Evolutionary conservation across 2,888 invertebrate species (phyloP), one percentile per base, ranked within the genome.

Genomic region (Dicyrtoma fusca): DNA sequence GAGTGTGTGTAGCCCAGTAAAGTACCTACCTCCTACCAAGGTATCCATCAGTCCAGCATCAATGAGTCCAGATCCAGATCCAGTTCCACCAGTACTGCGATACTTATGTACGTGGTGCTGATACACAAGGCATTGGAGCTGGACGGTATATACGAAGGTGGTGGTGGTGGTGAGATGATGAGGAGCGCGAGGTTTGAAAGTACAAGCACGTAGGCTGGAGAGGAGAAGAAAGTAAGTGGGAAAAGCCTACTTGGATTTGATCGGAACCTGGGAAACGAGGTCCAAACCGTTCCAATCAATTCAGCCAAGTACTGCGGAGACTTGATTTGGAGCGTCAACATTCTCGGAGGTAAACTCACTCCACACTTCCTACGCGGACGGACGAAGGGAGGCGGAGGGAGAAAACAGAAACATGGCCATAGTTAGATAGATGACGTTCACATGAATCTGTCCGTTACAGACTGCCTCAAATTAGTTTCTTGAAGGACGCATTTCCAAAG

Each of bases 401-500:
- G 53, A 63, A 63, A 23, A 23, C 23, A n/a, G 63, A 19, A 49
- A 17, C n/a, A 49, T 14, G 34, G 44, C 6, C 8, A 44, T 62
- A 61, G 34, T 5, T 6, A 34, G 34, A 26, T 34, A 42, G 61
- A 42, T 17, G 17, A 23, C 34, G 14, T 34, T 26, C 25, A 11
- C 34, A 17, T 19, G 53, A 25, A 53, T 66, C 66, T 65, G 42
- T 42, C 34, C 53, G 25, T 14, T 66, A 53, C 55, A 53, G 42
- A 19, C 34, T n/a, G 26, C 49, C 25, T 65, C 66, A 53, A 55
- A 66, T 66, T 66, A 66, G 66, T 53, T 66, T 66, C 53, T 66
- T 53, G 55, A 66, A 66, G 66, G 53, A 66, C 66, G 66, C 34
- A 66, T 53, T 47, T 17, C 23, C 53, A 53, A 21, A 26, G 59